phyloP scores from a whole-genome alignment of 1,140 invertebrate species.

The Onthophagus taurus region DNA sequence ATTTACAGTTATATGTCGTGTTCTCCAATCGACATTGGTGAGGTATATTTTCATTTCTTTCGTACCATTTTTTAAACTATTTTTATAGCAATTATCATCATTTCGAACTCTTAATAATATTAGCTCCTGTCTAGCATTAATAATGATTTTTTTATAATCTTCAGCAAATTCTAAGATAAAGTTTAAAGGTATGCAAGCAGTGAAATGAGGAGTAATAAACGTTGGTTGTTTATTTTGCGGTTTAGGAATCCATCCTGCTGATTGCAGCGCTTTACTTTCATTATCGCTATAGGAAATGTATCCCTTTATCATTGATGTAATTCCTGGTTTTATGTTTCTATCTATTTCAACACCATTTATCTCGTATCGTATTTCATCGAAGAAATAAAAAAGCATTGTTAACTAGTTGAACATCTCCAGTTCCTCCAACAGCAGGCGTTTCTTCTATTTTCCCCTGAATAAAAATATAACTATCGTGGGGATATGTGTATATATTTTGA shows the following conservation, averaged over 20 bases:
- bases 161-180: constrained; percentile 18
- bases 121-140: constrained; percentile 11
- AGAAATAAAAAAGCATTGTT: constrained; percentile 36
- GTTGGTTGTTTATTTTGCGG: background rate
- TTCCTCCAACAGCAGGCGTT: constrained; percentile 9
- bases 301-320: constrained; percentile 15
- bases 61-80: background rate
- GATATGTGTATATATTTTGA: constrained; percentile 21
- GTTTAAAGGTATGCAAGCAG: background rate
- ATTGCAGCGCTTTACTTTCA: background rate
- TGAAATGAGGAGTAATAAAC: background rate
- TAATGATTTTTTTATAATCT: constrained; percentile 14
- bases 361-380: constrained; percentile 40
- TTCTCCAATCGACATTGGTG: constrained; percentile 17
- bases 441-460: constrained; percentile 26
- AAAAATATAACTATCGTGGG: constrained; percentile 11
- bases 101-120: constrained; percentile 2
- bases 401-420: constrained; percentile 16
- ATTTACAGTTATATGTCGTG: constrained; percentile 14
- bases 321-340: background rate
- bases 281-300: background rate
- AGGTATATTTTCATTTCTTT: constrained; percentile 10
- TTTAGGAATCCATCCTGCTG: background rate
- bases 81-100: constrained; percentile 10
- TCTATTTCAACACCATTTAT: constrained; percentile 27